phyloP scores from a whole-genome alignment of 2,888 invertebrate genomes.

The Pollenia amentaria region DNA sequence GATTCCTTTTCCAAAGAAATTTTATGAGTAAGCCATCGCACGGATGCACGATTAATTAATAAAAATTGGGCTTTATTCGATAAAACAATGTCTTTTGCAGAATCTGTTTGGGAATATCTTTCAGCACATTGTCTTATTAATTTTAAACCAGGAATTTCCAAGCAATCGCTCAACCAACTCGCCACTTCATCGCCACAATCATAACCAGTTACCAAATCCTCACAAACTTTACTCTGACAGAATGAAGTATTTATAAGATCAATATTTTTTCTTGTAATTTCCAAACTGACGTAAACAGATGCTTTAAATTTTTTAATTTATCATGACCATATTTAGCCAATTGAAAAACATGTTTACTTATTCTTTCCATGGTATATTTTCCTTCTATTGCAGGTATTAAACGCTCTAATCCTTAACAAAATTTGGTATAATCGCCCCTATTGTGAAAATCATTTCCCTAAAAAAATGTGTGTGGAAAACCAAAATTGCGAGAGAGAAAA shows the following conservation, averaged over 20 bases:
- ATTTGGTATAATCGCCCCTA: too few species aligned
- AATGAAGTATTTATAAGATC: constrained; percentile 83
- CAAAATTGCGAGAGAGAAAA: too few species aligned
- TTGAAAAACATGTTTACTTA: constrained; percentile 90
- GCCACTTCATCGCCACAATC: constrained; percentile 94
- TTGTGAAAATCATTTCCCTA: too few species aligned
- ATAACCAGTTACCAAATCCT: constrained; percentile 90
- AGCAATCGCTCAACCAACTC: constrained; percentile 91
- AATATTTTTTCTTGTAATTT: constrained; percentile 78
- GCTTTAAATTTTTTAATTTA: constrained; percentile 87
- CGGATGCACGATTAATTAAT: constrained; percentile 91
- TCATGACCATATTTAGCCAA: constrained; percentile 90
- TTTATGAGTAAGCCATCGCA: constrained; percentile 88
- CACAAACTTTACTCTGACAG: constrained; percentile 94
- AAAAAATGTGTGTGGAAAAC: too few species aligned
- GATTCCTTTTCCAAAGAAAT: constrained; percentile 86
- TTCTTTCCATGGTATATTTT: constrained; percentile 87
- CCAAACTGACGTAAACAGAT: constrained; percentile 87
- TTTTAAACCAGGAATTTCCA: constrained; percentile 89
- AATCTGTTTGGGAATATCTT: constrained; percentile 74
- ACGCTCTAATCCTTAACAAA: constrained; percentile 84
- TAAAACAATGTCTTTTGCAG: constrained; percentile 86
- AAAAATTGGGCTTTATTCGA: constrained; percentile 95
- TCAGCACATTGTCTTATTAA: constrained; percentile 87
- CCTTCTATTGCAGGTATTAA: constrained; percentile 86